Conservation (phyloP, 2,113 vertebrate species). For the Upupa epops region DNA sequence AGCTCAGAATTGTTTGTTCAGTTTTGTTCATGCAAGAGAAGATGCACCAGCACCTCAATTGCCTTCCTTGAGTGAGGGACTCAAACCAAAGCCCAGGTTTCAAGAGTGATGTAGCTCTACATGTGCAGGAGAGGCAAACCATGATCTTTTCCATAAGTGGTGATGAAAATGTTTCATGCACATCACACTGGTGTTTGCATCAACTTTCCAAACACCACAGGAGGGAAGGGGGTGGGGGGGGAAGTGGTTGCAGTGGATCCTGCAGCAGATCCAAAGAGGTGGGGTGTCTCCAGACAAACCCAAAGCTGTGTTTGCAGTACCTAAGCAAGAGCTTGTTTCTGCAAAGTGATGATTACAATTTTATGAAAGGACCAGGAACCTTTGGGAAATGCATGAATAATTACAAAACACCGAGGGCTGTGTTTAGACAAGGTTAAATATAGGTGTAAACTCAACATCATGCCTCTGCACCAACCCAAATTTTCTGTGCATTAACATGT, state of each 20-base stretch:
- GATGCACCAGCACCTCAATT: no score
- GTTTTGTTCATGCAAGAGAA: background rate
- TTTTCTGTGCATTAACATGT: background rate
- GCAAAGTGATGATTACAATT: background rate
- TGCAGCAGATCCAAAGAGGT: background rate
- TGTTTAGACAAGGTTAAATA: constrained; percentile 54
- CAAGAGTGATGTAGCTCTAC: background rate
- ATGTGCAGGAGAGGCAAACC: background rate
- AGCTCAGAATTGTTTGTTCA: background rate
- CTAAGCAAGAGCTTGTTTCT: background rate
- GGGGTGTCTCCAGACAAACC: background rate
- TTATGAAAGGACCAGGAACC: background rate
- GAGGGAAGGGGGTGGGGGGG: background rate
- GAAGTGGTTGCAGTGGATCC: background rate
- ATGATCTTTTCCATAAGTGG: background rate
- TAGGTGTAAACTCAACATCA: constrained; percentile 21
- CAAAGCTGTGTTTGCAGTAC: background rate
- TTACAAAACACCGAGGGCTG: constrained; percentile 5
- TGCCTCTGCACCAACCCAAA: background rate
- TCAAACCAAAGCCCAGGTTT: no score
- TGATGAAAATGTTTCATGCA: background rate
- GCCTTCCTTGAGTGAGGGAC: no score
- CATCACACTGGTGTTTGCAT: background rate
- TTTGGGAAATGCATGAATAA: constrained; percentile 12
- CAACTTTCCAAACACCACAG: background rate